Evolutionary conservation across 1,140 invertebrate genomes (phyloP).

Genomic region (Mamestra configurata): DNA sequence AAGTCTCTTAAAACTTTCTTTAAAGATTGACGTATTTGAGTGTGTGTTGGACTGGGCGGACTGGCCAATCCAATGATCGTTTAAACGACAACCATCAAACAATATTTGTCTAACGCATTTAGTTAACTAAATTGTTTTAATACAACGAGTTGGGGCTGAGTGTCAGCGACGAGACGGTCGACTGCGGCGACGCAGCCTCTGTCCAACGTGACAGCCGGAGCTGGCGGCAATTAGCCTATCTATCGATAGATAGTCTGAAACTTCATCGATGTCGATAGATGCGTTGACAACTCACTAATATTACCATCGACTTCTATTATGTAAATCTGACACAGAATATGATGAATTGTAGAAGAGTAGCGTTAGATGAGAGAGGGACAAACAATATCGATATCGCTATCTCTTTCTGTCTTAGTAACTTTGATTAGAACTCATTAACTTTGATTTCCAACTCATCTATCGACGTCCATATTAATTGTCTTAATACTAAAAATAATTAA

Average conservation of each 20-base stretch:
- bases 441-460: slow-evolving; percentile 30
- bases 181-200: slow-evolving; percentile 2
- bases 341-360: not conserved
- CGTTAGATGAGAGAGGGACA: not conserved
- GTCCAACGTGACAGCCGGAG: slow-evolving; percentile 27
- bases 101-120: slow-evolving; percentile 45
- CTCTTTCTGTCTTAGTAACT: not conserved
- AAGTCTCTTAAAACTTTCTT: slow-evolving; percentile 31
- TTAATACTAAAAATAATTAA: slow-evolving; percentile 46
- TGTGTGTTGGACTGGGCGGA: slow-evolving; percentile 13
- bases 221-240: slow-evolving; percentile 16
- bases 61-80: slow-evolving; percentile 19
- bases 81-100: slow-evolving; percentile 37
- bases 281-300: not conserved
- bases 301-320: not conserved
- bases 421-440: not conserved
- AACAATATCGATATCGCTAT: slow-evolving; percentile 11
- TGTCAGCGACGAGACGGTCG: slow-evolving; percentile 12
- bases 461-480: slow-evolving; percentile 34
- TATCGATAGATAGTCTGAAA: slow-evolving; percentile 41
- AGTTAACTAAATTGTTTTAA: slow-evolving; percentile 46
- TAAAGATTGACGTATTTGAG: slow-evolving; percentile 23
- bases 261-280: slow-evolving; percentile 37
- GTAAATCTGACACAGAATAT: not conserved
- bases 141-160: slow-evolving; percentile 48